Percentiles rank a stretch among this genome's conserved stretches.
Evolutionary conservation across 2,113 vertebrate species (phyloP).

Genomic region (Psophia crepitans): DNA sequence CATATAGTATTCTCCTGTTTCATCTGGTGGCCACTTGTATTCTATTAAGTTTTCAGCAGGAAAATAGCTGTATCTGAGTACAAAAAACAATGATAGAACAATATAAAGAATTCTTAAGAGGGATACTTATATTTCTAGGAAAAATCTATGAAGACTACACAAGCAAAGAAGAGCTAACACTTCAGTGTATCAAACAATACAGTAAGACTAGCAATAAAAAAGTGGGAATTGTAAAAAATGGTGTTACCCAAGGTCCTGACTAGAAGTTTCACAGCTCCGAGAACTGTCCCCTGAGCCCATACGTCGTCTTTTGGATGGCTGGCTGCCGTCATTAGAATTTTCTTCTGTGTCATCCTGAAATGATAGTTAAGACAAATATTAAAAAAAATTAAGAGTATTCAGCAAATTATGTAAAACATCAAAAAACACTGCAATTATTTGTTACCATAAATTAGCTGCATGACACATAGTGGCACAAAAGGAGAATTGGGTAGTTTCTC

Average conservation of each 20-base stretch:
- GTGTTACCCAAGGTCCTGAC: slow-evolving; percentile 87
- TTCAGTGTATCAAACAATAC: not conserved
- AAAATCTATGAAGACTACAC: not conserved
- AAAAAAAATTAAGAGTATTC: not conserved
- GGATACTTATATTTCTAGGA: not conserved
- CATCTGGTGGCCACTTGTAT: slow-evolving; percentile 97
- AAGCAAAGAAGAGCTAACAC: not conserved
- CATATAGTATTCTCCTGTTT: slow-evolving; percentile 97
- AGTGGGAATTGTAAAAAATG: not conserved
- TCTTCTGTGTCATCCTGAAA: slow-evolving; percentile 86
- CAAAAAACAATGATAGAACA: not conserved
- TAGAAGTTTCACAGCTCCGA: slow-evolving; percentile 91
- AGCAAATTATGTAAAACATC: not conserved
- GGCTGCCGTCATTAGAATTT: slow-evolving; percentile 92
- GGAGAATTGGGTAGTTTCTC: not conserved
- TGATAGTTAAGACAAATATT: not conserved
- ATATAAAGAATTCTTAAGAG: not conserved
- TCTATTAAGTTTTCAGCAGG: slow-evolving; percentile 97
- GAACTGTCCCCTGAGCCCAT: slow-evolving; percentile 97
- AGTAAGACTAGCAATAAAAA: not conserved
- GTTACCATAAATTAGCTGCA: not conserved
- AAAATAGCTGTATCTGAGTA: slow-evolving; percentile 89
- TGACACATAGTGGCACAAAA: not conserved
- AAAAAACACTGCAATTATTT: not conserved
- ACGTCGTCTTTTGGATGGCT: slow-evolving; percentile 88